Conservation (phyloP, 2,113 vertebrate genomes). For the Cinclus cinclus region DNA sequence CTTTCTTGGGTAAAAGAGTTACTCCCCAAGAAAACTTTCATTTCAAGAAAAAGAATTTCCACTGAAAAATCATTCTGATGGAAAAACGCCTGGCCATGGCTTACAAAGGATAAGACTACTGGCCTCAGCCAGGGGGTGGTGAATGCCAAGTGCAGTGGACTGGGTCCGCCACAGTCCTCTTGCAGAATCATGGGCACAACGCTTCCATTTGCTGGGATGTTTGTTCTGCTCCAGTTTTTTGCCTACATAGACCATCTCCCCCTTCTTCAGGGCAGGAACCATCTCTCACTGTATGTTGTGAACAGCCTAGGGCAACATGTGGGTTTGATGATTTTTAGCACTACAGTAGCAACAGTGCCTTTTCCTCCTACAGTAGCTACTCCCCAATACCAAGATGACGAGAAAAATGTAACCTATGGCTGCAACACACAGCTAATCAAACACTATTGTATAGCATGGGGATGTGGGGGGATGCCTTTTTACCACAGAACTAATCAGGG, state of each 20-base stretch:
- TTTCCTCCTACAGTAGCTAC: background rate
- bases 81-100: rapidly evolving
- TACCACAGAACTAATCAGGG: background rate
- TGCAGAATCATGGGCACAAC: background rate
- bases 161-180: background rate
- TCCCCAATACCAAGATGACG: background rate
- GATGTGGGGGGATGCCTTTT: background rate
- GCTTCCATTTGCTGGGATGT: background rate
- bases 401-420: background rate
- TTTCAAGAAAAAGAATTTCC: background rate
- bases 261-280: background rate
- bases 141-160: background rate
- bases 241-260: rapidly evolving
- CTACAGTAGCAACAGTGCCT: background rate
- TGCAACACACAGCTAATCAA: constrained; percentile 8
- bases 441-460: background rate
- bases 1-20: background rate
- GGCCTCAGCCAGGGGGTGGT: background rate
- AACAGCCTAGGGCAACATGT: background rate
- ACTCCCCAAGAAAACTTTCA: background rate
- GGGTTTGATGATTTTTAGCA: background rate
- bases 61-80: background rate
- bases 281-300: background rate
- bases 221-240: background rate
- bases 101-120: background rate